These are phyloP conservation scores for Drosophila saltans DNA, from an alignment of 1,140 invertebrate genomes.

Conservation along the genomic window DNA sequence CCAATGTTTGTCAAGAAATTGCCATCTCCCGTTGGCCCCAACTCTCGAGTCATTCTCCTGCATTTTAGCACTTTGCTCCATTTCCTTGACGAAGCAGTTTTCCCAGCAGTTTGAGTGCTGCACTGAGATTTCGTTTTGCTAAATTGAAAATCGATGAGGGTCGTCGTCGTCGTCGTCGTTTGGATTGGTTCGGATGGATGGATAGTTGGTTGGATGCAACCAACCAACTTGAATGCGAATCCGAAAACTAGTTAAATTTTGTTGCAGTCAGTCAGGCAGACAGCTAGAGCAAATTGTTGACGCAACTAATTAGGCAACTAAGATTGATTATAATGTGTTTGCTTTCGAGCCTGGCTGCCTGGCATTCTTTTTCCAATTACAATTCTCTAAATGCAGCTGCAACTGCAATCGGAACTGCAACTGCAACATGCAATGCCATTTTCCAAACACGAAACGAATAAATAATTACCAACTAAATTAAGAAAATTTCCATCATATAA, in stretches of 20 bases:
- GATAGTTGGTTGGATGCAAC: conserved; percentile 13
- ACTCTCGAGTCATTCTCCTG: conserved; percentile 48
- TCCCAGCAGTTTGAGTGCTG: conserved; percentile 44
- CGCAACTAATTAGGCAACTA: conserved; percentile 58
- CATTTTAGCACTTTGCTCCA: conserved; percentile 20
- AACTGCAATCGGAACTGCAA: not conserved
- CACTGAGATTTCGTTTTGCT: conserved; percentile 44
- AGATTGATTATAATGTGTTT: conserved; percentile 51
- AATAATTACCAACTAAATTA: conserved; percentile 33
- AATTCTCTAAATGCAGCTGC: not conserved
- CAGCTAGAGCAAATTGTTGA: conserved; percentile 42
- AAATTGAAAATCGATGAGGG: conserved; percentile 69
- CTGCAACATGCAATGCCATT: no score
- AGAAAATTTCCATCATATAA: not conserved
- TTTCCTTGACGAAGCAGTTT: conserved; percentile 22
- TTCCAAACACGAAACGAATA: conserved; percentile 21
- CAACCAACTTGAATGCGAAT: conserved; percentile 35
- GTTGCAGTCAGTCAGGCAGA: conserved; percentile 15
- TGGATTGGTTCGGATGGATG: not conserved
- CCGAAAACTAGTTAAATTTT: conserved; percentile 38
- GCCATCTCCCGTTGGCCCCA: conserved; percentile 25
- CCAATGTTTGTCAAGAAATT: conserved; percentile 19
- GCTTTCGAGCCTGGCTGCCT: not conserved
- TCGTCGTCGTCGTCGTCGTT: not conserved
- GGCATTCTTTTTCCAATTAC: not conserved